Base-by-base conservation (phyloP, 2,113 vertebrate species). In the Apaloderma vittatum region DNA sequence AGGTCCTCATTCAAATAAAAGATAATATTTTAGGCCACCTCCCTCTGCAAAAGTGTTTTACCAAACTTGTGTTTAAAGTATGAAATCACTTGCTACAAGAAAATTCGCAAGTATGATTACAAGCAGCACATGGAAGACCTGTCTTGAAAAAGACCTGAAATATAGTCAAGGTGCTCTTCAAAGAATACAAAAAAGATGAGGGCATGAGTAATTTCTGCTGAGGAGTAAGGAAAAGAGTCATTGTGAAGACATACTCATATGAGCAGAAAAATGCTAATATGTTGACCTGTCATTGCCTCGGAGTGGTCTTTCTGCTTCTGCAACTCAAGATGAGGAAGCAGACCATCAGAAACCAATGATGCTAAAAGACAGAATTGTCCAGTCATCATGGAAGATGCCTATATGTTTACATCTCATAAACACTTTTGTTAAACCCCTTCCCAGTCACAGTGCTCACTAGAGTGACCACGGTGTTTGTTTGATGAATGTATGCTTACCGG, bases 401-500 rank as follows among this genome's bases (percentile, higher is more conserved):
- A 6, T 52, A 52, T 19, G 4, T 37, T 34, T 55, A 14, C 4
- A 27, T 27, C 11, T 85, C 65, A 17, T 26, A 66, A 61, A 36
- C n/a, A 4, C 5, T 86, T 67, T 12, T n/a, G 8, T 30, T 88
- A 70, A 55, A 48, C 0, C 2, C 5, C 0, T 2, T 32, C 21
- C 6, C 22, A 61, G 22, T 26, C 54, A 49, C 4, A 63, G 46
- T 59, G 3, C 26, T 74, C 9, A 21, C 49, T 46, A 34, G 4
- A 1, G 4, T 58, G 55, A 61, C 23, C 13, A 40, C 12, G 2
- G 3, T 40, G 8, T 61, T 58, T 72, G 4, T 48, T 23, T 52
- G 22, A 65, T 55, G 20, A 87, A 52, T 68, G 9, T 11, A 11
- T 57, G 3, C 46, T 87, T 80, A 45, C 17, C 51, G 8, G 8